These are phyloP conservation scores for Phyllopteryx taeniolatus DNA, from an alignment of 2,113 vertebrate species.

Conservation along the genomic window DNA sequence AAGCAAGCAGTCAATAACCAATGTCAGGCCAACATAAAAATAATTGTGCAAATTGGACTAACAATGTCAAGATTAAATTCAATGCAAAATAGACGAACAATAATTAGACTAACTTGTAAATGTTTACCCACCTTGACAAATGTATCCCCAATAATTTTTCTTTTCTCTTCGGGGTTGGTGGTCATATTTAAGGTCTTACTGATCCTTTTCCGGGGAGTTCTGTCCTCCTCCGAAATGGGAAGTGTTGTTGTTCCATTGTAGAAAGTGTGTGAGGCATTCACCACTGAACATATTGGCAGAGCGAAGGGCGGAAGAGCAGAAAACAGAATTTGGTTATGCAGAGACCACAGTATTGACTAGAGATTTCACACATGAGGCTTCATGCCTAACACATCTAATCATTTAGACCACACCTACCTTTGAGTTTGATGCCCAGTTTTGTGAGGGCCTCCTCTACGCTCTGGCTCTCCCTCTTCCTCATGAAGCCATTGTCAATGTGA, in stretches of 20 bases:
- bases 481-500: slow-evolving; percentile 98
- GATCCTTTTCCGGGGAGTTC: slow-evolving; percentile 95
- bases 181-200: slow-evolving; percentile 99
- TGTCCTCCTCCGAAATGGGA: slow-evolving; percentile 96
- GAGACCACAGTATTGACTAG: not conserved
- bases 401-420: slow-evolving; percentile 73
- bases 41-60: not conserved
- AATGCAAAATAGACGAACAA: not conserved
- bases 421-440: slow-evolving; percentile 93
- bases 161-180: slow-evolving; percentile 96
- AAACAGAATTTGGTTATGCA: not conserved
- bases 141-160: slow-evolving; percentile 98
- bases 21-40: not conserved
- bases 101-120: not conserved
- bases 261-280: slow-evolving; percentile 97
- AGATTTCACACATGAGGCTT: not conserved
- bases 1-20: not conserved
- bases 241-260: slow-evolving; percentile 98
- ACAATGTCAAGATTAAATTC: not conserved
- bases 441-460: slow-evolving; percentile 95
- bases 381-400: not conserved
- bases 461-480: slow-evolving; percentile 95
- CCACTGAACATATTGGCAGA: slow-evolving; percentile 71
- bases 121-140: slow-evolving; percentile 87
- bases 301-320: not conserved